Base-by-base conservation (phyloP, 53 echinoderm and acorn worm genomes). In the Henricia sp. region DNA sequence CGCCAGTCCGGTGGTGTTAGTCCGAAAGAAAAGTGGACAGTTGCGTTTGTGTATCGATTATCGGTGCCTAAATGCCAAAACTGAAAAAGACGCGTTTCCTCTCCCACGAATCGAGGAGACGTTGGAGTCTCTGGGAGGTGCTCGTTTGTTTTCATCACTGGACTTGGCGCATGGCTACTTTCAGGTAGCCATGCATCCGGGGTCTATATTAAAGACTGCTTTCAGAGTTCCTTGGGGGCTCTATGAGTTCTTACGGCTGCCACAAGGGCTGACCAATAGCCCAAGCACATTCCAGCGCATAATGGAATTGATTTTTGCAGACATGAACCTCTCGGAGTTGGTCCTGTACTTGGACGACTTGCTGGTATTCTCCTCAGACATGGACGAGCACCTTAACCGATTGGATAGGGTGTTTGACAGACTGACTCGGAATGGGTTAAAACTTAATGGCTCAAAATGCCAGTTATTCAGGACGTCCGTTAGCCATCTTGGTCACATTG, bases 31-130 rank as follows among this genome's bases (percentile, higher is more conserved):
- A 28, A 33, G 38, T 26, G 87, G 88, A 13, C 44, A 35, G 14
- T 10, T 88, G 23, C 71, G 82, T 4, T 70, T 89, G 8, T 89
- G 89, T 39, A 84, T 84, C 14, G 89, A 89, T 24, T 89, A 75
- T 13, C 39, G 89, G 17, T 52, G 82, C 30, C 72, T 88, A 0
- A 82, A 82, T 39, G 69, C 77, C 0, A 58, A 77, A 9, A 78
- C 78, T 6, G 50, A 55, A 16, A 88, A 82, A 35, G 88, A 88
- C 60, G 66, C 82, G 3, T 88, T 88, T 58, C 88, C 82, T 0
- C 63, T 88, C n/a, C 72, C 88, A 8, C 28, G 87, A 20, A 86
- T 86, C 4, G 86, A 86, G 26, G 77, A 86, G 73, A 72, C 73
- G 8, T 58, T 77, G 29, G 68, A 83, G 36, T 65, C 67, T 48